These are phyloP conservation scores for Drosophila virilis DNA, from an alignment of 1,140 invertebrate genomes.

Conservation along the genomic window DNA sequence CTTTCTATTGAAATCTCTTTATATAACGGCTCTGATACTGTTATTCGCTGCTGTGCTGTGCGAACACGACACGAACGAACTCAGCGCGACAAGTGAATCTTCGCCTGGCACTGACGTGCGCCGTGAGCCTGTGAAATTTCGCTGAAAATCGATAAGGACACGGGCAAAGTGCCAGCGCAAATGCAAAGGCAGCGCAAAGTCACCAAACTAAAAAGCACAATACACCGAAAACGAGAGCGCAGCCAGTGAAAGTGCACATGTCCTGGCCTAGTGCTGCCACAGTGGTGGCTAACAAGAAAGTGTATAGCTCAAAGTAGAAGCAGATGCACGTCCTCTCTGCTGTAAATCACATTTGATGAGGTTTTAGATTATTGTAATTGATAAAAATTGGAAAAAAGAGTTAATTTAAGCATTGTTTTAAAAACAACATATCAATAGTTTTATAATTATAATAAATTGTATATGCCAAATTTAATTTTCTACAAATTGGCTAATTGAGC, in stretches of 20 bases:
- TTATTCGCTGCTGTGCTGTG: conserved; percentile 64
- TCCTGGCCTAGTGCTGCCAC: conserved; percentile 50
- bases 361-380: no score
- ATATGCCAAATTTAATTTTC: no score
- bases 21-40: conserved; percentile 59
- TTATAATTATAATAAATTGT: no score
- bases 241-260: conserved; percentile 79
- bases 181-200: conserved; percentile 64
- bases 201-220: conserved; percentile 63
- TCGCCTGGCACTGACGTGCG: conserved; percentile 76
- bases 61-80: conserved; percentile 79
- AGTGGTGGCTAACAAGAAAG: conserved; percentile 24
- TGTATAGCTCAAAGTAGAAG: no score
- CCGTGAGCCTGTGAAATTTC: conserved; percentile 76
- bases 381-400: no score
- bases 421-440: no score
- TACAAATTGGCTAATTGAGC: no score
- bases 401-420: no score
- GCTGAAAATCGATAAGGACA: conserved; percentile 80
- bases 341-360: neutral
- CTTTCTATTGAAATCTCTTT: conserved; percentile 68
- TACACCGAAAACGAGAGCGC: conserved; percentile 72
- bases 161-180: conserved; percentile 32
- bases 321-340: no score
- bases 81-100: conserved; percentile 82